Percentiles rank a stretch among this genome's conserved stretches.
Conservation (phyloP, 1,140 invertebrate species). For the Venturia canescens region DNA sequence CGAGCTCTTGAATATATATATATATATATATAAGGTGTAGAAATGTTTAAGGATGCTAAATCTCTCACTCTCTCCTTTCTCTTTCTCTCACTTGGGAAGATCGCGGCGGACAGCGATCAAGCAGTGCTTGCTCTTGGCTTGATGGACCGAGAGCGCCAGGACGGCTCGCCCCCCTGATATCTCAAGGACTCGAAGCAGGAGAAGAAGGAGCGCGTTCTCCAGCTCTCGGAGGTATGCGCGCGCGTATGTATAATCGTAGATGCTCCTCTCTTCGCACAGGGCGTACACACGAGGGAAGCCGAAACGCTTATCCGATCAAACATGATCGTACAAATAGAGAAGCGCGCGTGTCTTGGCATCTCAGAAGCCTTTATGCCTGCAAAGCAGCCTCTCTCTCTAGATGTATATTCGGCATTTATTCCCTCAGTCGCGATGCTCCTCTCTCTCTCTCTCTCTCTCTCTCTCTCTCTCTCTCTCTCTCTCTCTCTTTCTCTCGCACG, state of each 20-base stretch:
- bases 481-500: background rate
- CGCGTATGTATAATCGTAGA: slow-evolving; percentile 9
- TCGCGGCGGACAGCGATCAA: slow-evolving; percentile 27
- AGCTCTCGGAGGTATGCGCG: background rate
- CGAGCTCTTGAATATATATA: background rate
- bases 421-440: background rate
- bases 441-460: too few species aligned
- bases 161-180: background rate
- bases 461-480: background rate
- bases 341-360: slow-evolving; percentile 45
- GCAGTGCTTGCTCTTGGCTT: slow-evolving; percentile 5
- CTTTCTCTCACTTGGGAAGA: background rate
- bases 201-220: background rate
- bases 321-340: slow-evolving; percentile 55
- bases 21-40: slow-evolving; percentile 10
- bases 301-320: slow-evolving; percentile 54
- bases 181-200: background rate
- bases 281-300: slow-evolving; percentile 41
- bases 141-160: slow-evolving; percentile 22
- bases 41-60: slow-evolving; percentile 16
- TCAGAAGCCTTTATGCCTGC: slow-evolving; percentile 8
- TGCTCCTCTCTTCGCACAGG: slow-evolving; percentile 38
- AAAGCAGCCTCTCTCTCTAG: background rate
- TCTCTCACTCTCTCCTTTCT: background rate
- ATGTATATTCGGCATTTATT: background rate